Percentiles rank a stretch among this genome's conserved stretches.
phyloP scores from a whole-genome alignment of 2,113 vertebrate genomes.

The Mellivora capensis region DNA sequence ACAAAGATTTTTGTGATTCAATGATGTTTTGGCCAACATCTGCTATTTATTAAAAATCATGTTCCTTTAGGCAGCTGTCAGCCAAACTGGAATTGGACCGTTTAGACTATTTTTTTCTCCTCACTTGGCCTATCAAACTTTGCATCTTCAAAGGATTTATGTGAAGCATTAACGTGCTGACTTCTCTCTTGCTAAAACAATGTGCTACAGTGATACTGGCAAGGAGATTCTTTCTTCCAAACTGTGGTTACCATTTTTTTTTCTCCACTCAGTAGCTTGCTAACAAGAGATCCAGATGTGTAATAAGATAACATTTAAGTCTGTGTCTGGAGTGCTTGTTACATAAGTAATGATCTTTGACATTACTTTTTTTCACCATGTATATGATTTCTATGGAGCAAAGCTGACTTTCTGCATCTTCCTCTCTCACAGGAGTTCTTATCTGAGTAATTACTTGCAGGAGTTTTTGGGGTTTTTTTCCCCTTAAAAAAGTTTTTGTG shows the following conservation, averaged over 20 bases:
- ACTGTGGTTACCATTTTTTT: not conserved
- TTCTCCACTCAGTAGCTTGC: not conserved
- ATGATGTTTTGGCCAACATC: constrained; percentile 34
- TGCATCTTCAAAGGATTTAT: constrained; percentile 47
- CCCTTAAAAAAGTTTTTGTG: not conserved
- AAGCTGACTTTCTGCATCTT: not conserved
- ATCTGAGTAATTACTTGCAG: not conserved
- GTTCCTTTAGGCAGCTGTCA: constrained; percentile 16
- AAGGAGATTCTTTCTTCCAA: not conserved
- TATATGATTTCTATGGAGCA: not conserved
- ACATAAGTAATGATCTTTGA: not conserved
- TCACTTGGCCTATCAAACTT: not conserved
- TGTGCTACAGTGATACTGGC: not conserved
- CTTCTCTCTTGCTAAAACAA: constrained; percentile 50
- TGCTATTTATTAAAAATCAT: constrained; percentile 42
- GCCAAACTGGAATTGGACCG: constrained; percentile 7
- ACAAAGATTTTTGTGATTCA: constrained; percentile 8
- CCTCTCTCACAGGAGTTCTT: not conserved
- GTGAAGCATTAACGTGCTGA: constrained; percentile 10
- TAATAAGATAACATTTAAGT: not conserved
- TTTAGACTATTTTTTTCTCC: constrained; percentile 24
- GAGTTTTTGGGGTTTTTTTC: not conserved
- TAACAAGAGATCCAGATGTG: not conserved
- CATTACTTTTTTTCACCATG: not conserved
- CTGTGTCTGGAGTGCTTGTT: not conserved